A percentile compares a stretch with the other conserved stretches of the same genome.
These are phyloP conservation scores for Bostrychus sinensis DNA, from an alignment of 2,113 vertebrate genomes.

Conservation along the genomic window DNA sequence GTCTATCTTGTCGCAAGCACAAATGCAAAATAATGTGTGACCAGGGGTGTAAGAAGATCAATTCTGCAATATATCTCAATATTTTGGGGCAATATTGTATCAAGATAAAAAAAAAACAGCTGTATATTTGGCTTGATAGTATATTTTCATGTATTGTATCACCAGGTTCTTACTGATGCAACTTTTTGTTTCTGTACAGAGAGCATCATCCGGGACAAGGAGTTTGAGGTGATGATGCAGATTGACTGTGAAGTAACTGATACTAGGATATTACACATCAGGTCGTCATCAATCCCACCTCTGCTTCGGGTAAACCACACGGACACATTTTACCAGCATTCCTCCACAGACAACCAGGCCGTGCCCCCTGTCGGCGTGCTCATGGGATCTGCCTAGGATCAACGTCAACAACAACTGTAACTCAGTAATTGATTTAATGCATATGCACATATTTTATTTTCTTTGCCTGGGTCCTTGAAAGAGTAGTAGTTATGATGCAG, in stretches of 20 bases:
- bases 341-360: slow-evolving; percentile 72
- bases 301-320: slow-evolving; percentile 87
- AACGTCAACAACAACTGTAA: background rate
- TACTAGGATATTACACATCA: slow-evolving; percentile 93
- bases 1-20: background rate
- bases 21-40: background rate
- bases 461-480: background rate
- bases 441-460: background rate
- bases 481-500: background rate
- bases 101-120: too few species aligned
- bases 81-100: too few species aligned
- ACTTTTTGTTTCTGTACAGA: slow-evolving; percentile 75
- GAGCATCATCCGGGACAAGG: slow-evolving; percentile 89
- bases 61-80: too few species aligned
- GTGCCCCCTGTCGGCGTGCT: slow-evolving; percentile 82
- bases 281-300: slow-evolving; percentile 88
- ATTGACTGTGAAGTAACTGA: slow-evolving; percentile 96
- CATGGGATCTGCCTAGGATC: slow-evolving; percentile 78
- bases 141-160: background rate
- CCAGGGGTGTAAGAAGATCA: too few species aligned
- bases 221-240: slow-evolving; percentile 97
- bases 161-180: slow-evolving; percentile 2
- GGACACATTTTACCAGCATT: slow-evolving; percentile 78
- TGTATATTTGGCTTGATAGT: too few species aligned
- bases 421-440: background rate